Evolutionary conservation across 2,797 vertebrate genomes (phyloP), one percentile per base, ranked within the genome.

Genomic region (Epinephelus coioides): DNA sequence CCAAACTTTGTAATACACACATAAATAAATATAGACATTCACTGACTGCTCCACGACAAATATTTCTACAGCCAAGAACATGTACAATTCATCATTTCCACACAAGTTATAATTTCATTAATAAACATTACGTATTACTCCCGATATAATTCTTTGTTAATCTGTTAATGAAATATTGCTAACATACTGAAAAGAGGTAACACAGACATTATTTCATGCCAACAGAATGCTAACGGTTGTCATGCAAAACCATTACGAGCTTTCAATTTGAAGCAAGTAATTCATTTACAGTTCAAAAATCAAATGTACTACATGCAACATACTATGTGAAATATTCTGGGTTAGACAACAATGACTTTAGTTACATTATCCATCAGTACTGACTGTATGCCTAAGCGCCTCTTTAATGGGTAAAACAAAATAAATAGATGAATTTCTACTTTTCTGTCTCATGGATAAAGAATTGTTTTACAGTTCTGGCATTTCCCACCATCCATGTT

Each of bases 11-110:
- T 93, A 96, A 95, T 95, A 97, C 96, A 96, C 95, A 97, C 93
- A 97, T 96, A 97, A 98, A 98, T 98, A 99, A 98, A 98, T 98
- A 99, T 92, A 94, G 95, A 95, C 92, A 96, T 96, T 95, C 94
- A 96, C 90, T 95, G 96, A 96, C 90, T 95, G 94, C 89, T 93
- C 88, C 90, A 94, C 92, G 83, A 95, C 95, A 92, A 90, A 94
- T 94, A 96, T 95, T 96, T 97, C 96, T 95, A 97, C 94, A 96
- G 95, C 93, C 93, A 93, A 96, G 94, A 95, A 95, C 91, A 94
- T 93, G 92, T 94, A 94, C 89, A 93, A 82, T 93, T 95, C 92
- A 93, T 94, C 91, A 92, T 93, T 85, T 95, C 85, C 89, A 93
- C 89, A 93, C 94, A 88, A 86, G 91, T 94, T 94, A 96, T 95